Evolutionary conservation across 2,888 invertebrate species (phyloP).

Genomic region (Sussaba pulchella): DNA sequence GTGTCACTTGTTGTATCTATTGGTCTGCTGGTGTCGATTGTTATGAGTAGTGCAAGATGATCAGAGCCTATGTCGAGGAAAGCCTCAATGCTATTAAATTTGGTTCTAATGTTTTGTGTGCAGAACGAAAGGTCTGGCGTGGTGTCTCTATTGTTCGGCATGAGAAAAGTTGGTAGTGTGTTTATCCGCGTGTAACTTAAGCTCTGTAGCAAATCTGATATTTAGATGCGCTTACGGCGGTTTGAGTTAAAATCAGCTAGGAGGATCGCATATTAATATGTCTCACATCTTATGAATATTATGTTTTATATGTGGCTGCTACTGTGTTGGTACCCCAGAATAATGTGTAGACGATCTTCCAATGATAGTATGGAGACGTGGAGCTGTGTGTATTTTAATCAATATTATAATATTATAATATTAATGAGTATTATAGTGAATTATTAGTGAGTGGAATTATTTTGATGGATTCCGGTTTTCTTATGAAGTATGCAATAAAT

Average conservation of each 20-base stretch:
- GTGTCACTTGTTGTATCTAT: not conserved
- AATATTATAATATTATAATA: too few relatives aligned
- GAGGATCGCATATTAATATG: not conserved
- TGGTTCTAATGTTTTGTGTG: too few relatives aligned
- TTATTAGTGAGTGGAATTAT: too few relatives aligned
- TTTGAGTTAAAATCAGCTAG: not conserved
- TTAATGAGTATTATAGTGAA: too few relatives aligned
- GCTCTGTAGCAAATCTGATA: not conserved
- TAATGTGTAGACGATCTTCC: not conserved
- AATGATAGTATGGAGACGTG: not conserved
- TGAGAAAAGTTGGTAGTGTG: not conserved
- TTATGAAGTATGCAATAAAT: too few relatives aligned
- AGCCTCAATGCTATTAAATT: slow-evolving; percentile 1
- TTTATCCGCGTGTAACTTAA: not conserved
- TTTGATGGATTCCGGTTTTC: too few relatives aligned
- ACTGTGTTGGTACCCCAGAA: not conserved
- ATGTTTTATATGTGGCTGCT: not conserved
- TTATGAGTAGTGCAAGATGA: not conserved
- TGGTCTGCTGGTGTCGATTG: not conserved
- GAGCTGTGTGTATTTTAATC: too few relatives aligned
- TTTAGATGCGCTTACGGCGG: not conserved
- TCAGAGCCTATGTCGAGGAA: not conserved
- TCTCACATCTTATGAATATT: not conserved
- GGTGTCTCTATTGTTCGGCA: not conserved
- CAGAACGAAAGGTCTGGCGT: not conserved